A percentile compares a stretch with the other conserved stretches of the same genome.
Conservation (phyloP, 1,140 invertebrate species). For the Danaus plexippus region DNA sequence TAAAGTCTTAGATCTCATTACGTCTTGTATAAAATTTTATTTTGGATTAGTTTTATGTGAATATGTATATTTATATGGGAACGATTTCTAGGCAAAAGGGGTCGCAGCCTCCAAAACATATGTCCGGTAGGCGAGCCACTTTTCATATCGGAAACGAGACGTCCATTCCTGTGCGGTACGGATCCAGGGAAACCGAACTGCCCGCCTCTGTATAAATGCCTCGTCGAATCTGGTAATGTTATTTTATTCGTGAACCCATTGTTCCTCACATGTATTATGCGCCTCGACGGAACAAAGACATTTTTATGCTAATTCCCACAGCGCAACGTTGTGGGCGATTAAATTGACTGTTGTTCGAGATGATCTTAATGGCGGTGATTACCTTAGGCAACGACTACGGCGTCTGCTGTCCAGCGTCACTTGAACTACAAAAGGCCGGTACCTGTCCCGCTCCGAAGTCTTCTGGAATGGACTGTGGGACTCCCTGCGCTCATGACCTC, state of each 20-base stretch:
- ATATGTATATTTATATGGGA: no score
- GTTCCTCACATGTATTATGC: conserved; percentile 5
- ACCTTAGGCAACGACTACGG: conserved; percentile 83
- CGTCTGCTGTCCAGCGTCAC: conserved; percentile 85
- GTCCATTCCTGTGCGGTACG: conserved; percentile 87
- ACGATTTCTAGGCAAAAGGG: conserved; percentile 73
- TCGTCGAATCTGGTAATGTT: conserved; percentile 77
- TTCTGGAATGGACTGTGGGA: conserved; percentile 73
- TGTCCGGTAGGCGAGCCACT: conserved; percentile 85
- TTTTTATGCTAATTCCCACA: conserved; percentile 14
- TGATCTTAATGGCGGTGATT: no score
- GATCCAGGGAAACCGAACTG: conserved; percentile 85
- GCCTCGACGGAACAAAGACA: conserved; percentile 19
- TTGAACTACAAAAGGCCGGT: conserved; percentile 82
- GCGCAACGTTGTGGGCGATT: not conserved
- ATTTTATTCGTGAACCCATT: conserved; percentile 15
- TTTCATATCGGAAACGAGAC: conserved; percentile 81
- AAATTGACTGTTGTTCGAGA: not conserved
- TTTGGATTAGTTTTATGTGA: no score
- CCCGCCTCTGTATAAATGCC: conserved; percentile 84
- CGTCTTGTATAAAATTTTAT: no score
- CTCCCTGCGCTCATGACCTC: conserved; percentile 80
- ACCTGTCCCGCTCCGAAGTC: conserved; percentile 75
- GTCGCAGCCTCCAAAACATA: conserved; percentile 80
- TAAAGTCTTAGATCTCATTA: no score